Base-by-base conservation (phyloP, 2,113 vertebrate species). In the Ceratotherium simum region DNA sequence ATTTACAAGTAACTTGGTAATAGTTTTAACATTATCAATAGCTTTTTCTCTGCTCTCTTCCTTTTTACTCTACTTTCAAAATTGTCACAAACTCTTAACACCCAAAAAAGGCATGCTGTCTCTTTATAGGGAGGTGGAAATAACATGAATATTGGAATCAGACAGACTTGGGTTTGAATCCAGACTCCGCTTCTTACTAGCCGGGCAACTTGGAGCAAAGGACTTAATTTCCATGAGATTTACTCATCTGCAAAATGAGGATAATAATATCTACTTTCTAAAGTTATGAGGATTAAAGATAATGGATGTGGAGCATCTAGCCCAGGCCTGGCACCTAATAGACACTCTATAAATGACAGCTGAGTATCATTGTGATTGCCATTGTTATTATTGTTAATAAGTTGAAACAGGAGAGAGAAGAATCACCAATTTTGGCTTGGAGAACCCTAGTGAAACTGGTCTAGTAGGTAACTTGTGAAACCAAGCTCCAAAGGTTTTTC, bases 381-480 rank as follows among this genome's bases (percentile, higher is more conserved):
- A 23, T 17, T 76, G 20, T 48, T 88, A 54, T 60, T 42, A 93
- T 48, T 88, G 42, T 60, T 51, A 93, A 33, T 25, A 87, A 64
- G 64, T 31, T 75, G 72, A 96, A 93, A 76, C 3, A 29, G 36
- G 10, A 56, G 33, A 65, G 92, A 69, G 80, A 89, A 85, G 67
- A 93, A 87, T 70, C 58, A 79, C 58, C 73, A 13, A 87, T 65
- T 93, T 86, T 54, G 79, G 69, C 64, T 39, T 96, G 95, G 81
- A 60, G 14, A 69, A 39, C n/a, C 46, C 46, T 42, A 56, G 72
- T 48, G 67, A 87, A 96, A 97, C 96, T 64, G 48, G 96, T 65
- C 90, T 73, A 39, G 60, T 90, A 64, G 48, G 95, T 97, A 79
- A 56, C 86, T 95, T 58, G 54, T 80, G 80, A 97, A 98, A 95